Evolutionary conservation across 1,140 invertebrate species (phyloP).

Genomic region (Saccostrea echinata): DNA sequence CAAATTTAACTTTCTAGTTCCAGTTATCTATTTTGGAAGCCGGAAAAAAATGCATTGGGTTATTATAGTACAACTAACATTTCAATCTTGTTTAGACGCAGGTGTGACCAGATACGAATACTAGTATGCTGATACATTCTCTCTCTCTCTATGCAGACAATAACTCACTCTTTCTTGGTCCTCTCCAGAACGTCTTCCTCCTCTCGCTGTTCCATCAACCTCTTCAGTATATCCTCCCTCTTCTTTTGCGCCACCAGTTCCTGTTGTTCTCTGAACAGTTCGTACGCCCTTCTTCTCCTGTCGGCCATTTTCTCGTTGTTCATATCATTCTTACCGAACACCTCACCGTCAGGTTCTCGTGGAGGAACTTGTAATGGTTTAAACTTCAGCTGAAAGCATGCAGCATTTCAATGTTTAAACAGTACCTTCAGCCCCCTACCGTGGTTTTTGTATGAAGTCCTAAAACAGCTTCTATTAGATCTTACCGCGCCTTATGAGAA

Average conservation of each 20-base stretch:
- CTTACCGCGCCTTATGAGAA: neutral
- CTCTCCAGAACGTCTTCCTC: constrained; percentile 75
- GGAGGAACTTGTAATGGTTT: constrained; percentile 77
- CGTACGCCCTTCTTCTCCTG: constrained; percentile 68
- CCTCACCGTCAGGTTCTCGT: constrained; percentile 73
- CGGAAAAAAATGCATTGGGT: too few relatives aligned
- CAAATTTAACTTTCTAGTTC: too few relatives aligned
- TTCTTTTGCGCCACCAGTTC: constrained; percentile 77
- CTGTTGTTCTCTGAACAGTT: constrained; percentile 76
- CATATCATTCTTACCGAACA: constrained; percentile 80
- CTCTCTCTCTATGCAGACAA: neutral
- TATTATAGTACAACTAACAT: too few relatives aligned
- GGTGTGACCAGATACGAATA: too few relatives aligned
- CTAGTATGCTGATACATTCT: too few relatives aligned
- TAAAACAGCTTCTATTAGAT: neutral
- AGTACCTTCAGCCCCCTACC: neutral
- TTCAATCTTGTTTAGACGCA: too few relatives aligned
- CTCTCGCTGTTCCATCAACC: constrained; percentile 75
- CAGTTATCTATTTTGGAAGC: too few relatives aligned
- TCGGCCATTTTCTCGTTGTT: constrained; percentile 78
- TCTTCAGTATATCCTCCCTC: constrained; percentile 75
- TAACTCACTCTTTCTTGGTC: constrained; percentile 76
- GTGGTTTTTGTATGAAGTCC: neutral
- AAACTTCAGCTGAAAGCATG: constrained; percentile 71
- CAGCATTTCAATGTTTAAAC: constrained; percentile 12